Evolutionary conservation across 64 coral and sea anemone genomes (phyloP).

Genomic region (Astreopora myriophthalma): DNA sequence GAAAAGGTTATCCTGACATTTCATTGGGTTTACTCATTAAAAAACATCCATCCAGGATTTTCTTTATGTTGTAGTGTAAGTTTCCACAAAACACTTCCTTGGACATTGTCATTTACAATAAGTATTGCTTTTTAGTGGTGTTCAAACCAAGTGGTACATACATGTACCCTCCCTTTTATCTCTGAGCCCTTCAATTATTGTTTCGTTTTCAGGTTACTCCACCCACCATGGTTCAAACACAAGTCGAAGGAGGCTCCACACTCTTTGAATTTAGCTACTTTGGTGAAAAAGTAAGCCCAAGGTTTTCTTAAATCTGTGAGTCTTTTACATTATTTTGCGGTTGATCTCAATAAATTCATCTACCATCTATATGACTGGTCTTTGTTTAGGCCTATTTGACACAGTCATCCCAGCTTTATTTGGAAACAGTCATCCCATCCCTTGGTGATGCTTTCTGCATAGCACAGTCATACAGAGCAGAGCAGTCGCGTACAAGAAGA

Average conservation of each 20-base stretch:
- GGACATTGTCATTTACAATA: too few species aligned
- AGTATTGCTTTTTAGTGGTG: too few species aligned
- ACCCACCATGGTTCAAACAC: slow-evolving; percentile 95
- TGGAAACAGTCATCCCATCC: slow-evolving; percentile 96
- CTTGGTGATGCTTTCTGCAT: slow-evolving; percentile 98
- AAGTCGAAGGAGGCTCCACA: slow-evolving; percentile 97
- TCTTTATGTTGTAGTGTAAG: too few species aligned
- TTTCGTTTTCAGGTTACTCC: slow-evolving; percentile 43
- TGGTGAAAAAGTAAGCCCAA: slow-evolving; percentile 88
- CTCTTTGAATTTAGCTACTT: slow-evolving; percentile 95
- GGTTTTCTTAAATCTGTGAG: neutral
- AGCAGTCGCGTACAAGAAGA: slow-evolving; percentile 96
- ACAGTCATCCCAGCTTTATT: slow-evolving; percentile 97
- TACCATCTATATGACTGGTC: neutral
- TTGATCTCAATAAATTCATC: too few species aligned
- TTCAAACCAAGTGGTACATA: too few species aligned
- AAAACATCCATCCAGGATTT: too few species aligned
- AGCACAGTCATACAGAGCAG: slow-evolving; percentile 96
- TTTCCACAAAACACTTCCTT: too few species aligned
- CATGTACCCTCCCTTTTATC: neutral
- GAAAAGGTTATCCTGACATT: too few species aligned
- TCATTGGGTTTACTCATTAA: too few species aligned
- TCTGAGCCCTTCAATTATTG: neutral
- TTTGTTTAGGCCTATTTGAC: slow-evolving; percentile 85
- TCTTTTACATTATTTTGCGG: too few species aligned